Percentiles rank a stretch among this genome's conserved stretches.
Evolutionary conservation across 2,888 invertebrate species (phyloP).

Genomic region (Patella caerulea): DNA sequence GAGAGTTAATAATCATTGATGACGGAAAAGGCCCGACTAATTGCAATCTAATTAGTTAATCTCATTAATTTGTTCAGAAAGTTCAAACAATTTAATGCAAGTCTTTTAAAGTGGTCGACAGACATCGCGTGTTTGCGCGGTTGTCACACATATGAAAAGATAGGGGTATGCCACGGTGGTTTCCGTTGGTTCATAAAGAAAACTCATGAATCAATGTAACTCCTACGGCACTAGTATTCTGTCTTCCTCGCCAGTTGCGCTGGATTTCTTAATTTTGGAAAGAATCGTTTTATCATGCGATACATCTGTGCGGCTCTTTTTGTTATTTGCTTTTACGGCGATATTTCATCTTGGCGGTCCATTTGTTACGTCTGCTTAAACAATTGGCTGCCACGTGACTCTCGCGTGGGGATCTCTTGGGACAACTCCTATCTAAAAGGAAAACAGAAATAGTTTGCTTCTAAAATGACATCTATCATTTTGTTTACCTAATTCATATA

Average conservation of each 20-base stretch:
- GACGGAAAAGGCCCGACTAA: neutral
- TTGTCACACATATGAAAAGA: conserved; percentile 6
- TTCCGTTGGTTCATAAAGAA: neutral
- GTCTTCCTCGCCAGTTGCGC: conserved; percentile 1
- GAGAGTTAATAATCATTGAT: conserved; percentile 5
- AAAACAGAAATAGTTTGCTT: neutral
- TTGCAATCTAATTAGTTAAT: conserved; percentile 6
- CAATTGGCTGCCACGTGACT: conserved; percentile 11
- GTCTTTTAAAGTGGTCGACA: neutral
- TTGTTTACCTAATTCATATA: conserved; percentile 3
- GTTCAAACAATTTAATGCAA: neutral
- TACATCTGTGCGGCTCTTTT: conserved; percentile 11
- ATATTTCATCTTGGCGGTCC: conserved; percentile 10
- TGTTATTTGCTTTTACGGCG: conserved; percentile 13
- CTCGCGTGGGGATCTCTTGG: conserved; percentile 7
- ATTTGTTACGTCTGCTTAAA: conserved; percentile 12
- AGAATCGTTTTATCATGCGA: conserved; percentile 9
- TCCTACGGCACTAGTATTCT: conserved; percentile 3
- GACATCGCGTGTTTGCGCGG: conserved; percentile 7
- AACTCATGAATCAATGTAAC: conserved; percentile 9
- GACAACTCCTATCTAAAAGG: neutral
- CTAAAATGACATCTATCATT: conserved; percentile 4
- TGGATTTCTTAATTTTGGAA: conserved; percentile 5
- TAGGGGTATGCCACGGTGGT: conserved; percentile 1
- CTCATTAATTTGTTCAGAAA: conserved; percentile 4